Base-by-base conservation (phyloP, 2,888 invertebrate genomes). In the Zonitis immaculata region DNA sequence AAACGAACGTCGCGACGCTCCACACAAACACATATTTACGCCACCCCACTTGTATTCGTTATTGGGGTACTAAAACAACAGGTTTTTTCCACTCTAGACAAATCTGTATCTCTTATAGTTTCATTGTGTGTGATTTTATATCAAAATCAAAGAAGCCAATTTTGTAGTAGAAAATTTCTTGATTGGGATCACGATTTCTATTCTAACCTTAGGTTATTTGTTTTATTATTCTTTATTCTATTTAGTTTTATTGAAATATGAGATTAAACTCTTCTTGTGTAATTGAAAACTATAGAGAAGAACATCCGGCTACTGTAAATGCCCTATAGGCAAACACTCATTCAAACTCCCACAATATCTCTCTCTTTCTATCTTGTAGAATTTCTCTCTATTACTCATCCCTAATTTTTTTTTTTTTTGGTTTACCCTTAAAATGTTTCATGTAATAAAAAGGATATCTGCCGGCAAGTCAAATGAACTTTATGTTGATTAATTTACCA, bases 261-360 rank as follows among this genome's bases (percentile, higher is more conserved):
- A 55, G 60, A 62, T 61, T 57, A 56, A 56, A 58, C 58, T 62
- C 57, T 58, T 52, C 58, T 56, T 55, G 49, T 57, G 61, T 63
- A 60, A 61, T 60, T 61, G 60, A 58, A 63, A 60, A 60, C 27
- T 50, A n/a, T n/a, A n/a, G n/a, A 49, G 47, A 52, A 18, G 56
- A 51, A 50, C 47, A 52, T 56, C 52, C 55, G 51, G 45, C 51
- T 42, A 3, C n/a, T 22, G 27, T n/a, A 55, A 46, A 46, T 35
- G 6, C 55, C 56, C 44, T 20, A 20, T 32, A 39, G 27, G 50
- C 47, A 47, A 35, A 20, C 47, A 44, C 18, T 54, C 44, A 43
- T 52, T 43, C 55, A 32, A 50, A 2, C 42, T n/a, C 39, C 20
- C 11, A 3, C 2, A n/a, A 5, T 18, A 11, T 18, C 3, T 7